phyloP scores from a whole-genome alignment of 2,113 vertebrate species.

The Jaculus jaculus region DNA sequence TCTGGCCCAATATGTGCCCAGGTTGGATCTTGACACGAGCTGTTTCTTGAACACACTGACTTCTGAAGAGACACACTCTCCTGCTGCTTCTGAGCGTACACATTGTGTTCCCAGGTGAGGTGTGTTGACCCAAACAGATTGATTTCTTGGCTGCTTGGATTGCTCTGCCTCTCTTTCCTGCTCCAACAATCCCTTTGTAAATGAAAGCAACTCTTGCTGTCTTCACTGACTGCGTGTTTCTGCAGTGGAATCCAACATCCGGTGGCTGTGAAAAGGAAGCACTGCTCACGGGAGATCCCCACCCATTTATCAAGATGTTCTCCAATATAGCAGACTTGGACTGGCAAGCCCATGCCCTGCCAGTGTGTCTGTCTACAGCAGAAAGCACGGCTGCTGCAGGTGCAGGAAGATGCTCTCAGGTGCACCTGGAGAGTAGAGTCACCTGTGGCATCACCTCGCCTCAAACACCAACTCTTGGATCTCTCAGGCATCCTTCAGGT shows the following conservation, averaged over 20 bases:
- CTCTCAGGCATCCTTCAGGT: not conserved
- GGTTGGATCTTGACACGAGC: conserved; percentile 55
- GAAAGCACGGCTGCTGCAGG: rapidly evolving
- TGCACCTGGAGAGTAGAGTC: not conserved
- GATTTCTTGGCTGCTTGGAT: conserved; percentile 42
- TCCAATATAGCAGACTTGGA: no score
- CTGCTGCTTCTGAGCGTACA: conserved; percentile 42
- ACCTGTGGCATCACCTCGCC: not conserved
- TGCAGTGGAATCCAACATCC: not conserved
- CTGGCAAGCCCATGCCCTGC: not conserved
- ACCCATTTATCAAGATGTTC: not conserved
- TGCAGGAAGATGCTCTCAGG: not conserved
- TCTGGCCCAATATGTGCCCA: conserved; percentile 55
- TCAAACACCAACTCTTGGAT: not conserved
- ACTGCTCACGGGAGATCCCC: not conserved
- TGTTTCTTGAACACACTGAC: conserved; percentile 60
- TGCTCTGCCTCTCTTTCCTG: conserved; percentile 33
- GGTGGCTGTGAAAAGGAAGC: not conserved
- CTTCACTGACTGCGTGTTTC: not conserved
- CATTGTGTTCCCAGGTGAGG: conserved; percentile 52
- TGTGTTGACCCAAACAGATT: conserved; percentile 56
- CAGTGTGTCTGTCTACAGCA: not conserved
- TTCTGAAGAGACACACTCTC: conserved; percentile 63
- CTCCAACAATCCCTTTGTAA: conserved; percentile 10
- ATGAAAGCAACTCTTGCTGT: not conserved